phyloP scores from a whole-genome alignment of 1,140 invertebrate species.

The Drosophila asahinai region DNA sequence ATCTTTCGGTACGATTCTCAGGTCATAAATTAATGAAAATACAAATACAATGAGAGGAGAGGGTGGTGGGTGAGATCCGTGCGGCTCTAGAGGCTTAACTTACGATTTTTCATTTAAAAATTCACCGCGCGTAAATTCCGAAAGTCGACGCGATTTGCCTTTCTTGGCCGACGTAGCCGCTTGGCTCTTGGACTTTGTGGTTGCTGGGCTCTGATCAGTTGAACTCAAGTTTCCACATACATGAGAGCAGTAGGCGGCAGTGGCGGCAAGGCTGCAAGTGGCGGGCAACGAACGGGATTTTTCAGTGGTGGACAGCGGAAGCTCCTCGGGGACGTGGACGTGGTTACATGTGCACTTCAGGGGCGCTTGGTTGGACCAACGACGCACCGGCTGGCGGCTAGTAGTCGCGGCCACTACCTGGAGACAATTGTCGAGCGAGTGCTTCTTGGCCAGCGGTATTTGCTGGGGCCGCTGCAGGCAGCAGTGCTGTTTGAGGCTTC shows the following conservation, averaged over 20 bases:
- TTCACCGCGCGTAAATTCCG: slow-evolving; percentile 85
- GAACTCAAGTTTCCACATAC: slow-evolving; percentile 41
- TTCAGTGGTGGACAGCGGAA: slow-evolving; percentile 50
- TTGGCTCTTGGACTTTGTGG: slow-evolving; percentile 44
- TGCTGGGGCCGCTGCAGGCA: slow-evolving; percentile 64
- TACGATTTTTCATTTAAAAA: slow-evolving; percentile 86
- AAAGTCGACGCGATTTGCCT: slow-evolving; percentile 84
- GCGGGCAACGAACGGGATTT: slow-evolving; percentile 63
- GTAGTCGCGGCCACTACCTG: slow-evolving; percentile 1
- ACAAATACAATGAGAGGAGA: slow-evolving; percentile 12
- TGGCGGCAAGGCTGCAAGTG: slow-evolving; percentile 6
- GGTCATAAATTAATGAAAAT: slow-evolving; percentile 47
- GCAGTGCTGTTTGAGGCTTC: slow-evolving; percentile 76
- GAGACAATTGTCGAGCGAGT: slow-evolving; percentile 39
- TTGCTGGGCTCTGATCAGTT: slow-evolving; percentile 35
- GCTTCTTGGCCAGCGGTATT: slow-evolving; percentile 29
- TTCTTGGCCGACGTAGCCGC: slow-evolving; percentile 61
- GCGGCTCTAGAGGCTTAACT: slow-evolving; percentile 54
- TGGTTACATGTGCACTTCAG: slow-evolving; percentile 69
- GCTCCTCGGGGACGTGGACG: slow-evolving; percentile 37
- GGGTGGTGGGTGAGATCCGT: not conserved
- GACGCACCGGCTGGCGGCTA: slow-evolving; percentile 49
- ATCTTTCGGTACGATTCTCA: slow-evolving; percentile 14
- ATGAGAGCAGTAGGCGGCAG: slow-evolving; percentile 14
- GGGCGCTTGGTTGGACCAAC: slow-evolving; percentile 77